A percentile compares a stretch with the other conserved stretches of the same genome.
phyloP scores from a whole-genome alignment of 1,140 invertebrate species.

The Stegodyphus dumicola region DNA sequence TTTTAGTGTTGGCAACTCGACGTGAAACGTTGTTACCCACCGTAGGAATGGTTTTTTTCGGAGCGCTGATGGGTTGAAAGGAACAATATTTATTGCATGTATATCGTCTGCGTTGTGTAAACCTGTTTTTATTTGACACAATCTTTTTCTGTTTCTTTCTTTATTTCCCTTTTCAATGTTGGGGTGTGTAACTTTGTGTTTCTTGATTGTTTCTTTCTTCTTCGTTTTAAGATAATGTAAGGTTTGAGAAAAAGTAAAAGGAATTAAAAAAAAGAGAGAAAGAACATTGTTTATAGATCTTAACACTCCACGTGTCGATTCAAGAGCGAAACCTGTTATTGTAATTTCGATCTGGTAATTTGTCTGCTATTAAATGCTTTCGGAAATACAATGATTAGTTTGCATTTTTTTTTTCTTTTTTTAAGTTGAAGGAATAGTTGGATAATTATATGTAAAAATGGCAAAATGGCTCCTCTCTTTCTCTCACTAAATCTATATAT shows the following conservation, averaged over 20 bases:
- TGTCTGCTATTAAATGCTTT: no score
- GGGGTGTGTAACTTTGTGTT: neutral
- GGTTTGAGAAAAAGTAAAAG: neutral
- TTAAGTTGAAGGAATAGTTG: no score
- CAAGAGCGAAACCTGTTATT: no score
- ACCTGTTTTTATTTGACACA: slow-evolving; percentile 11
- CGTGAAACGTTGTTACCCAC: neutral
- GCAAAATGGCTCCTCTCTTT: no score
- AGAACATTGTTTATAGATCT: neutral
- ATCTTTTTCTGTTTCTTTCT: neutral
- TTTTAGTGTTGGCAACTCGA: neutral
- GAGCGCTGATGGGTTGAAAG: slow-evolving; percentile 9
- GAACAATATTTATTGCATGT: slow-evolving; percentile 44
- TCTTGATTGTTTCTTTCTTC: neutral
- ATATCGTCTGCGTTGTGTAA: slow-evolving; percentile 14
- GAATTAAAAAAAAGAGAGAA: neutral
- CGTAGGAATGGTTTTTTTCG: neutral
- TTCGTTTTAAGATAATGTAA: neutral
- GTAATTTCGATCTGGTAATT: no score
- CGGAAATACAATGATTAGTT: no score
- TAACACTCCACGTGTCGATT: neutral
- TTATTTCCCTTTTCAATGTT: neutral
- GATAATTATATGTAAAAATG: no score
- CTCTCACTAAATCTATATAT: no score
- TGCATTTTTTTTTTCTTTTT: no score